Conservation (phyloP, 2,797 vertebrate genomes). For the Anguilla anguilla region DNA sequence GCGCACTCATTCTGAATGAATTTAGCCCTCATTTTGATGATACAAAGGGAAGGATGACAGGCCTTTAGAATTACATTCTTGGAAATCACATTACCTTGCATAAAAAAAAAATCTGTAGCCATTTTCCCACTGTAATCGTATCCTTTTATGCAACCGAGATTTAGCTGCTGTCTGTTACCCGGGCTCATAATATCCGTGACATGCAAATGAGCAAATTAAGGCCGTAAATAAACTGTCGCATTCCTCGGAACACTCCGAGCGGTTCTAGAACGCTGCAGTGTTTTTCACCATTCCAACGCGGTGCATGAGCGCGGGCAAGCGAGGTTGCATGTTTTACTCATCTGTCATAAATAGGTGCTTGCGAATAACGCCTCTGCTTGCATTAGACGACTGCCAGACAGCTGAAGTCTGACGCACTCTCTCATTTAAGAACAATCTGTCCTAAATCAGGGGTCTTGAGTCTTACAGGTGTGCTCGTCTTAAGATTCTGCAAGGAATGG, state of each 20-base stretch:
- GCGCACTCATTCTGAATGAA: neutral
- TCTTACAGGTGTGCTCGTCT: too few relatives aligned
- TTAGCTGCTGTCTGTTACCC: neutral
- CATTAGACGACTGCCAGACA: too few relatives aligned
- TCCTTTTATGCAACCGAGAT: neutral
- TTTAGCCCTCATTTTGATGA: neutral
- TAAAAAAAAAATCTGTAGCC: neutral
- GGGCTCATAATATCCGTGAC: neutral
- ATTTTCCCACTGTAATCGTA: neutral
- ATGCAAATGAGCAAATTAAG: neutral
- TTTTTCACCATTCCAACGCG: neutral
- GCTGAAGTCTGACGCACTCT: too few relatives aligned
- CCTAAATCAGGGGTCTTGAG: too few relatives aligned
- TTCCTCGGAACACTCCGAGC: neutral
- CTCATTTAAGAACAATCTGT: too few relatives aligned
- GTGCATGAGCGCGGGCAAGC: neutral
- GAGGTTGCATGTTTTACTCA: too few relatives aligned
- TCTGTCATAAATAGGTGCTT: neutral
- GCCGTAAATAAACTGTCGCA: neutral
- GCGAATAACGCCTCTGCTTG: too few relatives aligned
- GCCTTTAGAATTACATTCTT: neutral
- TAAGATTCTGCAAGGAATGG: too few relatives aligned
- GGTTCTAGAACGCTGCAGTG: neutral
- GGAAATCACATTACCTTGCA: neutral
- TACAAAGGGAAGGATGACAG: neutral